A percentile compares a stretch with the other conserved stretches of the same genome.
Conservation (phyloP, 2,113 vertebrate species). For the Pampusana beccarii region DNA sequence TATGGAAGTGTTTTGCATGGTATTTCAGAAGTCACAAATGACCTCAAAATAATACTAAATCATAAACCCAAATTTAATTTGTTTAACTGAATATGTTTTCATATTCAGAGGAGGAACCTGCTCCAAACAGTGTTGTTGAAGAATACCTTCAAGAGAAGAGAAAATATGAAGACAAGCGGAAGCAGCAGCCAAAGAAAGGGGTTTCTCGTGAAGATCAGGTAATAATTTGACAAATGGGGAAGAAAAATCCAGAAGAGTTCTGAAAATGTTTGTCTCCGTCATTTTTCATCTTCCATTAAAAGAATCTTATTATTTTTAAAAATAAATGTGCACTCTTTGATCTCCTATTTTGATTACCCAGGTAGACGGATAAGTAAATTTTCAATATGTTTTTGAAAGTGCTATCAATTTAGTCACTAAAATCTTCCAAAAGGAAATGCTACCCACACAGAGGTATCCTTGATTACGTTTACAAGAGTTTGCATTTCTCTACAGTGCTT, state of each 20-base stretch:
- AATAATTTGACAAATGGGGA: neutral
- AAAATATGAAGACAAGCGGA: constrained; percentile 89
- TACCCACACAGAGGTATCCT: neutral
- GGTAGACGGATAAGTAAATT: neutral
- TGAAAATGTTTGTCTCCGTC: neutral
- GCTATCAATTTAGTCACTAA: neutral
- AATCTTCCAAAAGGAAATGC: neutral
- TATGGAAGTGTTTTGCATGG: neutral
- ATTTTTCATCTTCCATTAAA: neutral
- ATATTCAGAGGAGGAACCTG: constrained; percentile 74
- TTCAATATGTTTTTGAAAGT: neutral
- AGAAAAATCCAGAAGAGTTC: neutral
- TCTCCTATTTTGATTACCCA: neutral
- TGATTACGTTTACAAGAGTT: neutral
- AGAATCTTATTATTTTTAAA: neutral
- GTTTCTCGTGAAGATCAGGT: constrained; percentile 85
- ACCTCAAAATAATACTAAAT: constrained; percentile 1
- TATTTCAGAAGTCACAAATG: neutral
- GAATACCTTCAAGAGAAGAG: constrained; percentile 91
- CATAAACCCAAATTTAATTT: neutral
- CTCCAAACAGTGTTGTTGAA: constrained; percentile 82
- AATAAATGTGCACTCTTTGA: neutral
- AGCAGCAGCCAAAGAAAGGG: constrained; percentile 83
- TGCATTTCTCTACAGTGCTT: neutral
- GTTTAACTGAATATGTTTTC: neutral